Evolutionary conservation across 2,113 vertebrate genomes (phyloP).

Genomic region (Otocyon megalotis): DNA sequence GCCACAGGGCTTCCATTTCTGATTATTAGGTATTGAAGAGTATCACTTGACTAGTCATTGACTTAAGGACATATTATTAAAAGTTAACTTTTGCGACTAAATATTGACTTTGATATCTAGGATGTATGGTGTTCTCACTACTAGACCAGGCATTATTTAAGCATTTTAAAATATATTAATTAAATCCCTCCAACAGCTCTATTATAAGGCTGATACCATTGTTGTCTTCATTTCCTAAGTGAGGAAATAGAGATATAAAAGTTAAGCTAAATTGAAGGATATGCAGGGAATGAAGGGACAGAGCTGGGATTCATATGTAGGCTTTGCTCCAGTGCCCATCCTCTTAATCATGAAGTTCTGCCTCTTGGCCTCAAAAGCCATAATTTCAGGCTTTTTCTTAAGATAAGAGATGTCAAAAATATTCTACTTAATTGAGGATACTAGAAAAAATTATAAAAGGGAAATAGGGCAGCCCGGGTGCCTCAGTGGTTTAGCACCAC

Average conservation of each 20-base stretch:
- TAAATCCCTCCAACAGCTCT: not conserved
- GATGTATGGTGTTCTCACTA: not conserved
- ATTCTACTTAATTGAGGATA: not conserved
- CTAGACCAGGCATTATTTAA: conserved; percentile 34
- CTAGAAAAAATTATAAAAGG: not conserved
- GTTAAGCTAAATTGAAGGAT: conserved; percentile 23
- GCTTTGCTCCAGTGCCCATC: not conserved
- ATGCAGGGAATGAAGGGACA: not conserved
- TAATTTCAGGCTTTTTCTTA: conserved; percentile 14
- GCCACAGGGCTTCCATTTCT: not conserved
- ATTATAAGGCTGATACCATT: not conserved
- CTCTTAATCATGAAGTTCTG: not conserved
- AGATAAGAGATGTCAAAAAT: not conserved
- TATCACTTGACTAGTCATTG: not conserved
- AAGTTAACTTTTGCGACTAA: conserved; percentile 27
- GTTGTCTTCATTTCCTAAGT: not conserved
- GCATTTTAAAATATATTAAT: conserved; percentile 8
- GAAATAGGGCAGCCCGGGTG: not conserved
- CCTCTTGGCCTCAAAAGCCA: not conserved
- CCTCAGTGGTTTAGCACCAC: too few relatives aligned
- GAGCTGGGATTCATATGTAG: not conserved
- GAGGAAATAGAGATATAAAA: conserved; percentile 17
- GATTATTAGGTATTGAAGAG: not conserved
- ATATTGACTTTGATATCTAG: conserved; percentile 14
- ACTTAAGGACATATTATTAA: conserved; percentile 7